Base-by-base conservation (phyloP, 2,888 invertebrate genomes). In the Sesia bembeciformis region DNA sequence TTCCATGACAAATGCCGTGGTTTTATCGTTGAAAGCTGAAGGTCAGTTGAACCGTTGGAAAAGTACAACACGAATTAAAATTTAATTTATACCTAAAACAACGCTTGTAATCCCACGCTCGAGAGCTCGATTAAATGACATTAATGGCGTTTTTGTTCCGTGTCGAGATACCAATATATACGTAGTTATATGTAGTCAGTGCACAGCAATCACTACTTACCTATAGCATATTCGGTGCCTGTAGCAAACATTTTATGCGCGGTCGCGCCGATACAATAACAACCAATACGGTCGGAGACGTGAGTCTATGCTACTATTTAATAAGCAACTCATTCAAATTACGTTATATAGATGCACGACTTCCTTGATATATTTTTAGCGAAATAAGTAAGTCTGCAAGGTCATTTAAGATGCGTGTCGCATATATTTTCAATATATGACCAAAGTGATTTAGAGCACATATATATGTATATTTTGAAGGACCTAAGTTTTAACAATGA, bases 21-120 rank as follows among this genome's bases (percentile, higher is more conserved):
- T 69, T 78, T 64, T 76, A 76, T 66, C 73, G 66, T 64, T 72
- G 68, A 78, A 69, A 67, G 62, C 71, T 69, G 82, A 85, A 85
- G 84, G 84, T 77, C 83, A 73, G 58, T 58, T 57, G 59, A 64
- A 65, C 60, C 57, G 62, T 70, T 80, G 81, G 79, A 83, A 85
- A 85, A 78, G 78, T 82, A 84, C 78, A 69, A 68, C 68, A 69
- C 70, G 73, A 74, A 78, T 83, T 81, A 78, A 80, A 78, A 63
- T 70, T 76, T 77, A 79, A 78, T 82, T 82, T 75, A 74, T 80
- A 83, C 77, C 78, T 81, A 78, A 84, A 81, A 72, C 69, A 74
- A 64, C 66, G 67, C 64, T 72, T 67, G 74, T 78, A 84, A 84
- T 84, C 81, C 83, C 80, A 83, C 83, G 84, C 78, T 82, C 78